Conservation (phyloP, 2,113 vertebrate genomes). For the Nycticorax nycticorax region DNA sequence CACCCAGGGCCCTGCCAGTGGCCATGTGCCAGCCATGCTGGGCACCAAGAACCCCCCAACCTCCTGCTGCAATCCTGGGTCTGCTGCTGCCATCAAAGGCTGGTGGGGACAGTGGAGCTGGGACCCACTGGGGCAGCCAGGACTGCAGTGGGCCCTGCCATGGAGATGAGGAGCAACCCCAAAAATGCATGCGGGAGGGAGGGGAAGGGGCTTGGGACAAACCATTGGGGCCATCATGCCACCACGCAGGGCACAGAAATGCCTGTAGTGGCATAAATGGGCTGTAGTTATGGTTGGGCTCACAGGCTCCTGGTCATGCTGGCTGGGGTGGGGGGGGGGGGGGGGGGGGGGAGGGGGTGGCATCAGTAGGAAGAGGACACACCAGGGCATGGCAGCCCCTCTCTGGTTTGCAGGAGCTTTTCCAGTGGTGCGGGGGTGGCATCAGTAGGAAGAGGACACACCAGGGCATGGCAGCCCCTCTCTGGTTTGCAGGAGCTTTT, state of each 20-base stretch:
- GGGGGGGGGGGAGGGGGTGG: no score
- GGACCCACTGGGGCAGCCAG: background rate
- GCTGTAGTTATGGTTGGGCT: fast-evolving
- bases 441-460: no score
- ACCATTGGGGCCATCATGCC: fast-evolving
- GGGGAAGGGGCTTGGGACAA: background rate
- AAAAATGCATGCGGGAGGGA: no score
- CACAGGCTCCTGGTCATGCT: background rate
- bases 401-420: background rate
- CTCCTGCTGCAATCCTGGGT: background rate
- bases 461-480: no score
- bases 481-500: background rate
- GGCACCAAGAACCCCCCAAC: background rate
- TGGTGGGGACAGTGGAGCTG: background rate
- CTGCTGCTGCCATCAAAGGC: background rate
- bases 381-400: background rate
- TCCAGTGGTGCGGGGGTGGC: fast-evolving
- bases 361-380: background rate
- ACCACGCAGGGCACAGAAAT: fast-evolving
- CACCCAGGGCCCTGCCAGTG: background rate
- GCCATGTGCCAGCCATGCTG: background rate
- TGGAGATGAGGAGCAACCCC: background rate
- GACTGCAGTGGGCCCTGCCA: background rate
- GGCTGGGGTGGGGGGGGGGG: no score
- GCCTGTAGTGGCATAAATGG: fast-evolving